These are phyloP conservation scores for Brachyrhaphis roseni DNA, from an alignment of 2,797 vertebrate species.

Conservation along the genomic window DNA sequence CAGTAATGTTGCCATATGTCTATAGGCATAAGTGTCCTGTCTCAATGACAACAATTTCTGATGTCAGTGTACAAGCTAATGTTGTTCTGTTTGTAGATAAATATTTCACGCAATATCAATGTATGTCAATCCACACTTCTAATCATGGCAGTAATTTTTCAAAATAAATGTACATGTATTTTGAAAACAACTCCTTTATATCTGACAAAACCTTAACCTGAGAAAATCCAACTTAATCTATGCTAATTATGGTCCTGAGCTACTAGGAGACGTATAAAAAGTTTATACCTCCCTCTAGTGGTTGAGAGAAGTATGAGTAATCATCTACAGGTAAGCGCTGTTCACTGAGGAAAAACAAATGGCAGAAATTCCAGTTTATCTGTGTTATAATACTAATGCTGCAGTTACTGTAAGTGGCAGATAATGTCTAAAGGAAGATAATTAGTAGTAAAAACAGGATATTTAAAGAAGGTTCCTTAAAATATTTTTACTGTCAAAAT, in stretches of 20 bases:
- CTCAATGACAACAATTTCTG: conserved; percentile 14
- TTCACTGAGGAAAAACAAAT: conserved; percentile 21
- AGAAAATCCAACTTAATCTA: conserved; percentile 14
- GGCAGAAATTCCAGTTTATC: conserved; percentile 4
- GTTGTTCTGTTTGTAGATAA: background rate
- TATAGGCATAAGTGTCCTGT: conserved; percentile 15
- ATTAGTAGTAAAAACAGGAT: background rate
- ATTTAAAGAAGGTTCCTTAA: background rate
- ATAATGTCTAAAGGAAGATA: conserved; percentile 7
- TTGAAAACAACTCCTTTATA: too few relatives aligned
- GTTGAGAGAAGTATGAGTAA: conserved; percentile 34
- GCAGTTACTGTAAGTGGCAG: conserved; percentile 19
- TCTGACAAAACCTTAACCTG: background rate
- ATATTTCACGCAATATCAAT: background rate
- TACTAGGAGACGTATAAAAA: background rate
- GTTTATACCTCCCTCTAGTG: conserved; percentile 77
- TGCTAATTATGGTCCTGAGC: conserved; percentile 5
- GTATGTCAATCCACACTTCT: background rate
- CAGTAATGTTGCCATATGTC: conserved; percentile 7
- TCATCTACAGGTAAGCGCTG: background rate
- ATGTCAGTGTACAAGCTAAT: conserved; percentile 10
- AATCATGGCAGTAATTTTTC: background rate
- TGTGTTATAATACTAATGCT: conserved; percentile 21
- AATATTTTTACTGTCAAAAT: background rate
- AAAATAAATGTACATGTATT: background rate